Percentiles rank a stretch among this genome's conserved stretches.
These are phyloP conservation scores for Anoncus sp. DNA, from an alignment of 2,888 invertebrate species.

Conservation along the genomic window DNA sequence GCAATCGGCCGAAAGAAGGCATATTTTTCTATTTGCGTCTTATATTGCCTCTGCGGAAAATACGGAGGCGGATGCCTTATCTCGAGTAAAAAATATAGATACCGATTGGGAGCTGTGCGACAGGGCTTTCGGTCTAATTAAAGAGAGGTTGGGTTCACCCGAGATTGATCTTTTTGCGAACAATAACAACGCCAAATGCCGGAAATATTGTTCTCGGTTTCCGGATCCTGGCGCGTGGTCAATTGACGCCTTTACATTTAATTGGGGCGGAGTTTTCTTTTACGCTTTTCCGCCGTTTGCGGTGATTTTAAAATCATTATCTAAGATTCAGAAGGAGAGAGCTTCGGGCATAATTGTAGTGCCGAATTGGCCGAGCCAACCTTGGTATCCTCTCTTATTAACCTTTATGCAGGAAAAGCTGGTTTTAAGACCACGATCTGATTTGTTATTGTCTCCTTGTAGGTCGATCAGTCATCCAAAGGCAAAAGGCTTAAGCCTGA, in stretches of 20 bases:
- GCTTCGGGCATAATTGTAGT: slow-evolving; percentile 57
- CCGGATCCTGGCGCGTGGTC: slow-evolving; percentile 43
- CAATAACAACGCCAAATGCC: slow-evolving; percentile 53
- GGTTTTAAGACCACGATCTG: slow-evolving; percentile 22
- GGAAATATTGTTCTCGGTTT: slow-evolving; percentile 51
- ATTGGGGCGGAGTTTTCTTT: slow-evolving; percentile 56
- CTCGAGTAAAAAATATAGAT: slow-evolving; percentile 45
- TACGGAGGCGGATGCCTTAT: not conserved
- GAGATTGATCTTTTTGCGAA: slow-evolving; percentile 58
- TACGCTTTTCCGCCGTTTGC: slow-evolving; percentile 46
- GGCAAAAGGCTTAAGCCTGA: slow-evolving; percentile 26
- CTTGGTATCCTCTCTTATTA: slow-evolving; percentile 55
- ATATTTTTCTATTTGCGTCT: slow-evolving; percentile 3
- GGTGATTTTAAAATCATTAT: slow-evolving; percentile 42
- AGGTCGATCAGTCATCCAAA: slow-evolving; percentile 32
- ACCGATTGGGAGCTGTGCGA: slow-evolving; percentile 56
- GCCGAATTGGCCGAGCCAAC: slow-evolving; percentile 51
- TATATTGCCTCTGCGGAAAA: not conserved
- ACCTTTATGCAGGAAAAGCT: not conserved
- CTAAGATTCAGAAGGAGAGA: slow-evolving; percentile 54
- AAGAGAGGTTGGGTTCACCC: slow-evolving; percentile 22
- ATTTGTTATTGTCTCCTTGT: slow-evolving; percentile 17
- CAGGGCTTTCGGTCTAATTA: slow-evolving; percentile 38
- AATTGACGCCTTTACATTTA: slow-evolving; percentile 57
- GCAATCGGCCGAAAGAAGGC: not conserved